Base-by-base conservation (phyloP, 2,797 vertebrate genomes). In the Parambassis ranga region DNA sequence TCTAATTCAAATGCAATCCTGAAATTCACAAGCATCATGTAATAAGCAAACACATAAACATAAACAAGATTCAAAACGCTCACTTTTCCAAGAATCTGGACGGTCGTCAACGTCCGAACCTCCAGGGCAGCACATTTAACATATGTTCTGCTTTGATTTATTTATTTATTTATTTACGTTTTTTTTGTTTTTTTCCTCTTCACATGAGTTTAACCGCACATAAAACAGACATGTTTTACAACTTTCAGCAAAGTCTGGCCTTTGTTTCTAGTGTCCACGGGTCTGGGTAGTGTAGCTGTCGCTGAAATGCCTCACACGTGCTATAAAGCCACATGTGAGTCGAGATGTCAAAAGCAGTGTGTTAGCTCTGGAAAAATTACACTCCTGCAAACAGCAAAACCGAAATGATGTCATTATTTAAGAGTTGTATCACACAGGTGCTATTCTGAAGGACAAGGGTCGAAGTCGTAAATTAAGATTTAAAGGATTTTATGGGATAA, bases 261-360 rank as follows among this genome's bases (percentile, higher is more conserved):
- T 74, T 82, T 75, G 63, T 76, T 76, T 81, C 55, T 20, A 27
- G 41, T 19, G 22, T 81, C 52, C 35, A 39, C 26, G 15, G 44
- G 37, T 42, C 79, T 73, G 62, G 35, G 16, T 28, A 57, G 49
- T 53, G 68, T 68, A 66, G 65, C 73, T 78, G 84, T 83, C 74
- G 58, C 44, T 82, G 62, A 71, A 71, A 73, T 72, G 64, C 37
- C 65, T 77, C 70, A 81, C 82, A 79, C 26, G 53, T 84, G 79
- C 84, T 72, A n/a, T n/a, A 65, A 79, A 73, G 74, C 71, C 80
- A 57, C 80, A 83, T 79, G 83, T 46, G 60, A 78, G 61, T 28
- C 23, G 28, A 68, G 60, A 79, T 71, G 79, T 82, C 73, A 69
- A 49, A 79, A 61, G 27, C 10, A 3, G 59, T 15, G 55, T 73